Evolutionary conservation across 2,113 vertebrate species (phyloP), one percentile per base, ranked within the genome.

Genomic region (Apodemus speciosus): DNA sequence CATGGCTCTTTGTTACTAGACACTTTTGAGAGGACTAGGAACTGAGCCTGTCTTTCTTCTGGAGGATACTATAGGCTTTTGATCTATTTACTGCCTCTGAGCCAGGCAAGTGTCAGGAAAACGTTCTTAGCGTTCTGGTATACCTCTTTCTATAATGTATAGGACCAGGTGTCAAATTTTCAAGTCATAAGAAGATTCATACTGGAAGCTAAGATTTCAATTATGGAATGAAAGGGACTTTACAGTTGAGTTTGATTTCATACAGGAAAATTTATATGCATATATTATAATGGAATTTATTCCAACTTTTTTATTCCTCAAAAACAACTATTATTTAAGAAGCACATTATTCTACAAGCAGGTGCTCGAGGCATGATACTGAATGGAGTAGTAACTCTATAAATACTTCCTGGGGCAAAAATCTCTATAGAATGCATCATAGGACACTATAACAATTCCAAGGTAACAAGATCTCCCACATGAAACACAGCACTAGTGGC

Each of bases 91-190:
- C 23, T 77, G 40, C 62, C 69, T 56, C 1, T 35, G 75, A 89
- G 9, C 21, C 66, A 76, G 38, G 6, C 9, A 85, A 43, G 9
- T n/a, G 18, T 51, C 27, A 89, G 40, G 71, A 93, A 84, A 89
- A 27, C 90, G n/a, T 90, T 66, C 79, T 71, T 89, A 30, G 38
- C 51, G 11, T 88, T 92, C 89, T 89, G 35, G 32, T 93, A 71
- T 66, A 92, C 18, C 64, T 96, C 51, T 43, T 75, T 58, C 21
- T 18, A 93, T 76, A 93, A 93, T 60, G 64, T n/a, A 79, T 90
- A 91, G 81, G 83, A 93, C 75, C 38, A 84, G 32, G 60, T 66
- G 81, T 51, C 43, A 66, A 30, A 68, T 84, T 90, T 95, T 32
- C 89, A 86, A 88, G 21, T 94, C 32, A 60, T 53, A 81, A 68